Conservation (phyloP, 2,888 invertebrate genomes). For the Eristalinus sepulchralis region DNA sequence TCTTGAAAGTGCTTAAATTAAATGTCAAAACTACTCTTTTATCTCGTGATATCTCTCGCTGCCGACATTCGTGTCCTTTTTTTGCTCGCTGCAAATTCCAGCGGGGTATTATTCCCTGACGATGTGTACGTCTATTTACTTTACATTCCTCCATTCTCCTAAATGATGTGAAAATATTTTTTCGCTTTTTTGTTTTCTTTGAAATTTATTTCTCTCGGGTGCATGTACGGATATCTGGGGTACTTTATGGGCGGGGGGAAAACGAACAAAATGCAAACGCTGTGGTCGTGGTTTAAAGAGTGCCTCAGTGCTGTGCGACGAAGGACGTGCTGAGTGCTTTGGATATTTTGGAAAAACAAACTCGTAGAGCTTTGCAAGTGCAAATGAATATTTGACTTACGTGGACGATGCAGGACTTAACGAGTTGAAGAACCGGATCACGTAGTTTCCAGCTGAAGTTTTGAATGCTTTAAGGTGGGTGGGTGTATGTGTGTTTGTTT, state of each 20-base stretch:
- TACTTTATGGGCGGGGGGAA: background rate
- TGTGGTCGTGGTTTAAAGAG: background rate
- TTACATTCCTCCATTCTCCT: background rate
- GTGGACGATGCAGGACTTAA: background rate
- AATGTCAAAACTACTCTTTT: background rate
- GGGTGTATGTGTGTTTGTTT: background rate
- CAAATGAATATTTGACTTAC: background rate
- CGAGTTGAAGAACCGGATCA: background rate
- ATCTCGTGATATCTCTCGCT: background rate
- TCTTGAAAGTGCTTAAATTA: background rate
- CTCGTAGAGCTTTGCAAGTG: background rate
- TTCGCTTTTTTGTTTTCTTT: background rate
- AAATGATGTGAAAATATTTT: background rate
- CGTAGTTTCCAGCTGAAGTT: background rate
- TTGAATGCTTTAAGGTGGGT: background rate
- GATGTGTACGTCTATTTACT: background rate
- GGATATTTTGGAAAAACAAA: background rate
- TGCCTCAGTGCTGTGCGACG: background rate
- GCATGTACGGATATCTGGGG: background rate
- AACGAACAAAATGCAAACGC: background rate
- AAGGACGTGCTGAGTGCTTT: background rate
- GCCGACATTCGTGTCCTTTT: background rate
- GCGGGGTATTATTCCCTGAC: background rate
- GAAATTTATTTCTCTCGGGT: background rate
- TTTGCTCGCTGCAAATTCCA: background rate